Evolutionary conservation across 2,797 vertebrate genomes (phyloP), one percentile per base, ranked within the genome.

Genomic region (Hoplostethus atlanticus): DNA sequence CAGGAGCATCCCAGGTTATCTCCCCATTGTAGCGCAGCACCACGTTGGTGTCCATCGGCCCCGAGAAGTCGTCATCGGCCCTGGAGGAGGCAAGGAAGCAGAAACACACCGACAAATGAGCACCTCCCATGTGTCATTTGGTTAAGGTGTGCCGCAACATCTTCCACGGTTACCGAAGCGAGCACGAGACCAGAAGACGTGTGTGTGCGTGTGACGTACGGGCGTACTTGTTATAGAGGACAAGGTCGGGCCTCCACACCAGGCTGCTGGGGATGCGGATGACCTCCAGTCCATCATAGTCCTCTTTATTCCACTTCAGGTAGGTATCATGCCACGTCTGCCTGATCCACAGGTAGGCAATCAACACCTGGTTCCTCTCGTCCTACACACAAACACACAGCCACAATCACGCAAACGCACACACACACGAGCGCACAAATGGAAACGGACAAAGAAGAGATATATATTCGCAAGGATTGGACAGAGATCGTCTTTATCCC

Each of bases 161-260:
- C 12, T n/a, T 55, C 11, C 59, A 21, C 5, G 16, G 4, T 54
- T 13, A 59, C 5, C 55, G 34, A 21, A 38, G 44, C 42, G 11
- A 60, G 31, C 38, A 38, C 36, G 6, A 6, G 36, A 28, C 28
- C 28, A 1, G 36, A 38, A 6, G 8, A 1, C 36, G 25, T 67
- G 65, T 59, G 68, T 75, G 80, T 73, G 47, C 73, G 65, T 78
- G 72, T 67, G 81, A 90, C 84, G 34, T 91, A 90, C 68, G 61
- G 72, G 74, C 87, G 52, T 95, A 98, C 98, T 99, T 99, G 93
- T 99, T 99, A 86, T 99, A 99, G 3, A 99, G 94, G 72, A 98
- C 97, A 4, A 99, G 96, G 81, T 99, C 98, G 0, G 98, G 98
- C 86, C 97, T 96, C 98, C 98, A 99, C 76, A 99, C 97, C 65